These are phyloP conservation scores for Micrastur ruficollis DNA, from an alignment of 2,797 vertebrate species.

Conservation along the genomic window DNA sequence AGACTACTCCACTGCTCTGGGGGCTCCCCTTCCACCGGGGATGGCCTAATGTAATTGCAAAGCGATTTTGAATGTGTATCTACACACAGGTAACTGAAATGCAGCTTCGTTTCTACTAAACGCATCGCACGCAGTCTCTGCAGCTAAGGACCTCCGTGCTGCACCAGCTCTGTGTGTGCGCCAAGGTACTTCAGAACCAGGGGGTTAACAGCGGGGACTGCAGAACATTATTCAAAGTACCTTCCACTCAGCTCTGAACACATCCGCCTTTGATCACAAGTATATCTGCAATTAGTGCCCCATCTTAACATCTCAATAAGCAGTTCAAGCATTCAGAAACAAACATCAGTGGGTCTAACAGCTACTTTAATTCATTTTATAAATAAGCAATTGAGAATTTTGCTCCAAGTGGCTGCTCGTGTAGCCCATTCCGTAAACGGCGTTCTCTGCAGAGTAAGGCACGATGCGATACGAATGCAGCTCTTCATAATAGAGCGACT, in stretches of 20 bases:
- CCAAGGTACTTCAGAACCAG: slow-evolving; percentile 8
- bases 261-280: slow-evolving; percentile 54
- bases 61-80: slow-evolving; percentile 33
- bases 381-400: slow-evolving; percentile 87
- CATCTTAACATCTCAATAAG: slow-evolving; percentile 65
- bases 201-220: slow-evolving; percentile 9
- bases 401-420: slow-evolving; percentile 80
- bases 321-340: slow-evolving; percentile 75
- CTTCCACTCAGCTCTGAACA: slow-evolving; percentile 44
- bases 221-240: slow-evolving; percentile 43
- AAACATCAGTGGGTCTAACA: slow-evolving; percentile 71
- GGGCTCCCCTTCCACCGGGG: not conserved
- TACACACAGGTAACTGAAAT: slow-evolving; percentile 28
- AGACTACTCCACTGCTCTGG: slow-evolving; percentile 4
- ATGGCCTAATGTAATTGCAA: slow-evolving; percentile 13
- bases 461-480: slow-evolving; percentile 88
- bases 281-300: slow-evolving; percentile 52
- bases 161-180: not conserved
- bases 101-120: slow-evolving; percentile 27
- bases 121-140: not conserved
- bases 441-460: slow-evolving; percentile 84
- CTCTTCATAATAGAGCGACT: slow-evolving; percentile 85
- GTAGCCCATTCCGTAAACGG: slow-evolving; percentile 86
- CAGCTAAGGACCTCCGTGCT: not conserved
- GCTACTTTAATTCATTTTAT: slow-evolving; percentile 88